These are phyloP conservation scores for Calyptommatus sinebrachiatus DNA, from an alignment of 2,113 vertebrate species.

Conservation along the genomic window DNA sequence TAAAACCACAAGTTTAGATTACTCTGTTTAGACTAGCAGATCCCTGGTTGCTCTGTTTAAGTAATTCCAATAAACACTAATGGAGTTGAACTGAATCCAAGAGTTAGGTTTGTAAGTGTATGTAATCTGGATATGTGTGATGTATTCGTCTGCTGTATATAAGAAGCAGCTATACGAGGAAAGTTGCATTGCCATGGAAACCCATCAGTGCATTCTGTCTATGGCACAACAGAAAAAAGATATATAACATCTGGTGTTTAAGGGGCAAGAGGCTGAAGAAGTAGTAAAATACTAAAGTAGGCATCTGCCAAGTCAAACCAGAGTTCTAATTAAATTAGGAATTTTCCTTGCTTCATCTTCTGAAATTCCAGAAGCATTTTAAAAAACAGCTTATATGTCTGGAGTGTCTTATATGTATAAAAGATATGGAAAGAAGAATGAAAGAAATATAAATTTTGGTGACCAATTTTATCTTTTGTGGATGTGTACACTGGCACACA, in stretches of 20 bases:
- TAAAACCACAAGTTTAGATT: background rate
- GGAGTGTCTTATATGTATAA: background rate
- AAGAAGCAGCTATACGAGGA: slow-evolving; percentile 18
- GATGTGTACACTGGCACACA: background rate
- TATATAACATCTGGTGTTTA: slow-evolving; percentile 7
- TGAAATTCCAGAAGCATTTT: background rate
- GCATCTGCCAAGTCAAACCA: background rate
- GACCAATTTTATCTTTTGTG: background rate
- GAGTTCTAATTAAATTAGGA: slow-evolving; percentile 10
- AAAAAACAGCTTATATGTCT: background rate
- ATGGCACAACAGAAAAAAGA: background rate
- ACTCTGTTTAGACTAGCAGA: slow-evolving; percentile 1
- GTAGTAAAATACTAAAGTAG: background rate
- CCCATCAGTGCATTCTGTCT: slow-evolving; percentile 6
- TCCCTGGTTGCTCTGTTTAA: background rate
- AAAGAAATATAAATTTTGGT: background rate
- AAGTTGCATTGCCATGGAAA: slow-evolving; percentile 28
- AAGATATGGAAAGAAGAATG: background rate
- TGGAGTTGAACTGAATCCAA: background rate
- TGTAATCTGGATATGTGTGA: slow-evolving; percentile 8
- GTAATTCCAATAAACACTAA: slow-evolving; percentile 3
- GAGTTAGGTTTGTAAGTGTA: background rate
- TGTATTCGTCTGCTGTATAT: background rate
- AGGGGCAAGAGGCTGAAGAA: background rate
- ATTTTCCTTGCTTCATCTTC: background rate